These are phyloP conservation scores for Cepaea nemoralis DNA, from an alignment of 1,140 invertebrate species.

Conservation along the genomic window DNA sequence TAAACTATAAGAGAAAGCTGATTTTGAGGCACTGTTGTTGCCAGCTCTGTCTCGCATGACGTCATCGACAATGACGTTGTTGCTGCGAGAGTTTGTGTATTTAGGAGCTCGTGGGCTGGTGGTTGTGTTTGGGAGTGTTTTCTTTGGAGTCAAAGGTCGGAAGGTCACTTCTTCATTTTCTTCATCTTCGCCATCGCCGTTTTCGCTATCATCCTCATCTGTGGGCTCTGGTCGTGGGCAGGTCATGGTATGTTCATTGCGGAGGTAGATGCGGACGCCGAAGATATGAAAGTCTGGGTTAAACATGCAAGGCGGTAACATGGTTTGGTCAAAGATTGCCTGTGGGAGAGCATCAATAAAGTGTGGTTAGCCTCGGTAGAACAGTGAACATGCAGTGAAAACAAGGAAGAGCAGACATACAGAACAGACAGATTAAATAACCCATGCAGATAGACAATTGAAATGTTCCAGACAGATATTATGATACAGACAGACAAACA, in stretches of 20 bases:
- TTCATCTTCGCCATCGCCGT: neutral
- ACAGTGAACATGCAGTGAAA: too few species aligned
- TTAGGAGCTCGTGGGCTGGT: neutral
- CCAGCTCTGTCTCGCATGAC: neutral
- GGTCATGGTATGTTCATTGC: constrained; percentile 51
- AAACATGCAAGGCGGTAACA: constrained; percentile 61
- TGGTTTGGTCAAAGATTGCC: constrained; percentile 55
- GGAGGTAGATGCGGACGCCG: constrained; percentile 59
- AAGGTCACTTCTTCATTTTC: constrained; percentile 37
- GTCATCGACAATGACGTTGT: constrained; percentile 31
- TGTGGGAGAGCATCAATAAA: constrained; percentile 45
- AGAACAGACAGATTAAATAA: too few species aligned
- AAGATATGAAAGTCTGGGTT: constrained; percentile 56
- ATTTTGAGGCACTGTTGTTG: constrained; percentile 18
- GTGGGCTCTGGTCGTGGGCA: constrained; percentile 38
- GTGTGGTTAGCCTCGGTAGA: too few species aligned
- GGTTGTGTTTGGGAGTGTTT: neutral
- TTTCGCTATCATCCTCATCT: constrained; percentile 4
- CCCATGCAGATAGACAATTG: too few species aligned
- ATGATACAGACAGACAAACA: too few species aligned
- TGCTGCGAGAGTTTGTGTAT: constrained; percentile 13
- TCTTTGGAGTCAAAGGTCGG: constrained; percentile 9
- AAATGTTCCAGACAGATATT: too few species aligned
- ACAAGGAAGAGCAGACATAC: too few species aligned
- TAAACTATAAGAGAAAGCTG: neutral